A percentile compares a stretch with the other conserved stretches of the same genome.
Conservation (phyloP, 2,797 vertebrate genomes). For the Dendrocincla fuliginosa region DNA sequence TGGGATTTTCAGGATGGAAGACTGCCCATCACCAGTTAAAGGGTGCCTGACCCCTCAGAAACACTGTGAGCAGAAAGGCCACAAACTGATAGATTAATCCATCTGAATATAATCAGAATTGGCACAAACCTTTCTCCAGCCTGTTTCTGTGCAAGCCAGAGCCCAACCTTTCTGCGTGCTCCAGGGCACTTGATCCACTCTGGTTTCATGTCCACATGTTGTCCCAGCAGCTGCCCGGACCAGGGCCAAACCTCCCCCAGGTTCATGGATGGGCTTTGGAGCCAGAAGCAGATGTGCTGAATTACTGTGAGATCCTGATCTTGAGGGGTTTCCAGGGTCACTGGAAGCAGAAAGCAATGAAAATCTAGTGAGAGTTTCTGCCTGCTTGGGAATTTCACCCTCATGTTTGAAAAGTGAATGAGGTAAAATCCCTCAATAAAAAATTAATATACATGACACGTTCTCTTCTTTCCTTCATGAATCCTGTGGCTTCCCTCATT, state of each 20-base stretch:
- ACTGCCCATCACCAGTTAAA: neutral
- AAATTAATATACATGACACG: neutral
- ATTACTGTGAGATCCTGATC: neutral
- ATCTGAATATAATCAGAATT: neutral
- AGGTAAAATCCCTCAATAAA: neutral
- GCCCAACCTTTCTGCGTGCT: neutral
- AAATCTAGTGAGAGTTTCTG: neutral
- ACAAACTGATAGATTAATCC: neutral
- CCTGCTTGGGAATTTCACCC: neutral
- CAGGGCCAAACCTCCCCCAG: neutral
- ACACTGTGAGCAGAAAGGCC: neutral
- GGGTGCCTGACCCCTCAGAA: neutral
- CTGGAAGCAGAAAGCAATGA: neutral
- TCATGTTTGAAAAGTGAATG: neutral
- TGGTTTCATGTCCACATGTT: neutral
- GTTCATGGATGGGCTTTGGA: neutral
- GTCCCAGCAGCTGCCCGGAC: neutral
- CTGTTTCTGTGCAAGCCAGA: neutral
- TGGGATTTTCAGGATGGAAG: neutral
- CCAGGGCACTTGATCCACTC: neutral
- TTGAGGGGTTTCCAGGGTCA: neutral
- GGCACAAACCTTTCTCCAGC: neutral
- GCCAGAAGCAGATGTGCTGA: constrained; percentile 24
- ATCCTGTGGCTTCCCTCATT: neutral
- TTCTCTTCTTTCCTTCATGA: constrained; percentile 1